Conservation (phyloP, 2,113 vertebrate genomes). For the Sceloporus undulatus region DNA sequence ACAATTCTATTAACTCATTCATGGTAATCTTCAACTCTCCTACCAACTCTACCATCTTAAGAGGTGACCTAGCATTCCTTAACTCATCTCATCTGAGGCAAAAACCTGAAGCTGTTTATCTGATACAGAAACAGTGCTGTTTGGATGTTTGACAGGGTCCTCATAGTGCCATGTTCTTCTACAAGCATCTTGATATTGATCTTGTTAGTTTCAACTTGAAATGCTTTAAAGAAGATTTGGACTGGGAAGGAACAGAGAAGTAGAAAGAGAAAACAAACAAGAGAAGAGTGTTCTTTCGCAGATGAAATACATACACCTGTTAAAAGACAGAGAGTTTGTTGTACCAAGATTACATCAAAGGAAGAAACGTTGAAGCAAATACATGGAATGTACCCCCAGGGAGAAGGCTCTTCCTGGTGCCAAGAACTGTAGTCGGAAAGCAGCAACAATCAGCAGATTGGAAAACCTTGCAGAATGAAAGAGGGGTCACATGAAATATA, state of each 20-base stretch:
- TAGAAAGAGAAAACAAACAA: not conserved
- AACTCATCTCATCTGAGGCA: not conserved
- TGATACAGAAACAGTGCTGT: not conserved
- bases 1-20: too few relatives aligned
- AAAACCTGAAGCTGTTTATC: too few relatives aligned
- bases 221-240: not conserved
- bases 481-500: not conserved
- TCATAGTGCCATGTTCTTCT: not conserved
- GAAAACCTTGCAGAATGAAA: not conserved
- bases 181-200: too few relatives aligned
- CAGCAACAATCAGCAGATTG: not conserved
- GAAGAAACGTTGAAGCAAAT: not conserved
- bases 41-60: not conserved
- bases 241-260: not conserved
- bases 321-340: not conserved
- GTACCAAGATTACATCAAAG: not conserved
- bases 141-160: not conserved
- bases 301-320: not conserved
- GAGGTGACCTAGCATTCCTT: not conserved
- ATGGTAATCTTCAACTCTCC: not conserved
- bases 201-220: not conserved
- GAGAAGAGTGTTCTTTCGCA: not conserved
- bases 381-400: too few relatives aligned
- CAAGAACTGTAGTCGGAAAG: not conserved
- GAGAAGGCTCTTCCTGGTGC: not conserved